Evolutionary conservation across 2,113 vertebrate genomes (phyloP).

Genomic region (Myodes glareolus): DNA sequence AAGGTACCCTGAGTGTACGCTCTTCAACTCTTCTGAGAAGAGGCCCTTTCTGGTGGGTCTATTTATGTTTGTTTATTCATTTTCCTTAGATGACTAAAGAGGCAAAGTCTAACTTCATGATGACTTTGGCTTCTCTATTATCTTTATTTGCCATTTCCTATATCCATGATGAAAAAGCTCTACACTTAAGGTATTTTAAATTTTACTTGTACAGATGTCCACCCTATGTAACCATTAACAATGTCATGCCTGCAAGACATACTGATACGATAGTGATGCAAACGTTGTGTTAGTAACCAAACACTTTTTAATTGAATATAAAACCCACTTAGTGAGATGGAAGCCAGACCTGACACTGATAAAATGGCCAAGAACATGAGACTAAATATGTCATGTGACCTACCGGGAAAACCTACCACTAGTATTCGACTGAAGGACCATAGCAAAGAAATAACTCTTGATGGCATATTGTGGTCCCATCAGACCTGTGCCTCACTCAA

Average conservation of each 20-base stretch:
- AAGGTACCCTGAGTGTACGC: neutral
- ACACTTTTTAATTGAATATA: neutral
- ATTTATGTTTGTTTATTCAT: neutral
- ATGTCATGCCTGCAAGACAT: neutral
- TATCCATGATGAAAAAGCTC: neutral
- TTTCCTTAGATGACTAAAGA: conserved; percentile 39
- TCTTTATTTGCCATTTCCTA: neutral
- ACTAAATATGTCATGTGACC: neutral
- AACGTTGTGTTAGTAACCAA: neutral
- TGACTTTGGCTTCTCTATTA: neutral
- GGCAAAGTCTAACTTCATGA: conserved; percentile 35
- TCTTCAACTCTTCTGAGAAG: neutral
- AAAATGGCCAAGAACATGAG: neutral
- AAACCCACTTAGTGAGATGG: neutral
- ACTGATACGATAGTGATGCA: neutral
- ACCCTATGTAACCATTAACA: neutral
- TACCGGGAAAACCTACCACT: neutral
- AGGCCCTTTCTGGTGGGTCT: neutral
- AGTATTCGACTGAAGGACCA: neutral
- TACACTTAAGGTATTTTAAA: neutral
- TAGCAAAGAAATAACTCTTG: neutral
- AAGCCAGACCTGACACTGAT: neutral
- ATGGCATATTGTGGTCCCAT: neutral
- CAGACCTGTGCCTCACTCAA: neutral
- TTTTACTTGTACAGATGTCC: neutral